A percentile compares a stretch with the other conserved stretches of the same genome.
Conservation (phyloP, 2,888 invertebrate genomes). For the Mayetiola destructor region DNA sequence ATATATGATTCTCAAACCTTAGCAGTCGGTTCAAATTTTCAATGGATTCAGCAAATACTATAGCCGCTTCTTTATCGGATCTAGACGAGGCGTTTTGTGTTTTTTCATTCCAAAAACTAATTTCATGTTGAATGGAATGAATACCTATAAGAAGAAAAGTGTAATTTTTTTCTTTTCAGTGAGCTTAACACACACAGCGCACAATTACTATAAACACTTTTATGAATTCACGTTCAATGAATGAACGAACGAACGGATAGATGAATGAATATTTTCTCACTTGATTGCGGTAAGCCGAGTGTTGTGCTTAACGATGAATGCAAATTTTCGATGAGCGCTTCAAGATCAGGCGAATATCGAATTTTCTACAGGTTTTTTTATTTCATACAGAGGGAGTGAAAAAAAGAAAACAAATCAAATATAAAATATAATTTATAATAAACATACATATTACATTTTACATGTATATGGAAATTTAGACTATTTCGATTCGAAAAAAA, state of each 20-base stretch:
- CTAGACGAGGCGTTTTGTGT: constrained; percentile 29
- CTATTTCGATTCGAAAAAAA: too few species aligned
- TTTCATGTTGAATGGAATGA: constrained; percentile 30
- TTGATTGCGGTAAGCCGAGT: constrained; percentile 33
- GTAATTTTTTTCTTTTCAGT: neutral
- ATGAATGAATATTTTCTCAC: constrained; percentile 22
- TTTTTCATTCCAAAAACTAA: constrained; percentile 33
- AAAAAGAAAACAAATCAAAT: neutral
- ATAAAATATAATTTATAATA: too few species aligned
- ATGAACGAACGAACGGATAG: neutral
- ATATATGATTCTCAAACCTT: constrained; percentile 25
- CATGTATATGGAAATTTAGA: too few species aligned
- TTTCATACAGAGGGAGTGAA: neutral
- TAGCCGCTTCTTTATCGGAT: constrained; percentile 32
- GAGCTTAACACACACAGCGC: neutral
- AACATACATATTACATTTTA: too few species aligned
- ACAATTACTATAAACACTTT: neutral
- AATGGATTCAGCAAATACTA: constrained; percentile 29
- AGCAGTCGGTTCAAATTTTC: constrained; percentile 31
- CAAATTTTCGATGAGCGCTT: constrained; percentile 32
- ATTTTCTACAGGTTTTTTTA: constrained; percentile 22
- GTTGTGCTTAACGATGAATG: constrained; percentile 33
- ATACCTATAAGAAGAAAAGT: constrained; percentile 26
- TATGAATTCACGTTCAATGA: neutral
- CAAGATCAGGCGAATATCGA: constrained; percentile 33